Base-by-base conservation (phyloP, 2,113 vertebrate genomes). In the Nicator chloris region DNA sequence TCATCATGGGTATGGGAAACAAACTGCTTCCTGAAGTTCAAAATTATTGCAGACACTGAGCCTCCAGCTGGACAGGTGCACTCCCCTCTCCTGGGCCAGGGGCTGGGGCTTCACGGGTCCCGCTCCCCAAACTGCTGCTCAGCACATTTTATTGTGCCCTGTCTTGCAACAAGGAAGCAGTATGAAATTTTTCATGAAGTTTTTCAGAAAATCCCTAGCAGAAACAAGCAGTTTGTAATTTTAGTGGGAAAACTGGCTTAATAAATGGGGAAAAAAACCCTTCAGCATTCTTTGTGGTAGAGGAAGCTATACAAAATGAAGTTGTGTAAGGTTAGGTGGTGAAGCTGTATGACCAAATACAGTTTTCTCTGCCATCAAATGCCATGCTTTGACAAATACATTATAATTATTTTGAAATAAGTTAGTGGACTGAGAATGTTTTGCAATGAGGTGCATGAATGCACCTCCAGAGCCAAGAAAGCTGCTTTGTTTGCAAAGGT, bases 61-160 rank as follows among this genome's bases (percentile, higher is more conserved):
- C 5, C 9, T 49, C 44, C 30, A 23, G 26, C 18, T 14, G 5
- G 24, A 22, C 66, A 40, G 50, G 45, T 11, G 33, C 3, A 0
- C 20, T 0, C 27, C 83, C 22, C 31, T 64, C 27, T n/a, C 6
- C 35, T 6, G 56, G 47, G 14, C 39, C 44, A 13, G 49, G 53
- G 37, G 18, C 35, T 40, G 56, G 28, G 50, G 24, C n/a, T 51
- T 13, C 2, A 3, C 0, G 0, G 22, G 15, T 17, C 53, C 60
- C 1, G 0, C 33, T 78, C 35, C 42, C 8, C 33, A 69, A 6
- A 30, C 35, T 3, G 0, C 59, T 73, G 85, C 45, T 40, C 45
- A 22, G 4, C 40, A n/a, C 6, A 0, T 37, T n/a, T 60, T 12
- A 8, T 27, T 1, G 0, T 44, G n/a, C 22, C 16, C 31, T 37